Percentiles rank a stretch among this genome's conserved stretches.
Evolutionary conservation across 2,797 vertebrate species (phyloP).

Genomic region (Pygocentrus nattereri): DNA sequence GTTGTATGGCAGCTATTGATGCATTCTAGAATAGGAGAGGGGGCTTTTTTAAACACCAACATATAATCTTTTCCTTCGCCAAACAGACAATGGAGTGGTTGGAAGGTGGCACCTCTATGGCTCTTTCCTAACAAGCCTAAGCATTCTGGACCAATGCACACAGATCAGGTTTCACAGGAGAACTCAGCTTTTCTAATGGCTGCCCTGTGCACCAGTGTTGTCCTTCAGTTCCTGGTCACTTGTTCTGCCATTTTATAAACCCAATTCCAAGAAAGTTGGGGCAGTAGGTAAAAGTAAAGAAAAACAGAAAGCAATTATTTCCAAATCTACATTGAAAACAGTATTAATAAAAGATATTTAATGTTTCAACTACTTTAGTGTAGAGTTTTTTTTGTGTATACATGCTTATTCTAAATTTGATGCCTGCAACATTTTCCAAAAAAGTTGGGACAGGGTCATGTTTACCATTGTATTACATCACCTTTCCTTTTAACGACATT

Average conservation of each 20-base stretch:
- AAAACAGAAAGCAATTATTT: no score
- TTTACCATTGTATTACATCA: no score
- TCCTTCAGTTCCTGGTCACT: not conserved
- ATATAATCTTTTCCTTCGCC: constrained; percentile 77
- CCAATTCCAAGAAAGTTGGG: no score
- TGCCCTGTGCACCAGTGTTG: constrained; percentile 46
- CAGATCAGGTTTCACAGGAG: constrained; percentile 73
- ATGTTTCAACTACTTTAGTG: no score
- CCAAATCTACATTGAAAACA: not conserved
- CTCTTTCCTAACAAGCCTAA: constrained; percentile 66
- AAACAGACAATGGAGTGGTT: constrained; percentile 72
- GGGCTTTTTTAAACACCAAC: constrained; percentile 70
- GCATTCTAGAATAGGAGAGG: constrained; percentile 47
- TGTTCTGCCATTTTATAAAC: constrained; percentile 55
- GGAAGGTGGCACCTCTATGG: constrained; percentile 75
- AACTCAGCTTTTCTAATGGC: constrained; percentile 57
- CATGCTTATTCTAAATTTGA: no score
- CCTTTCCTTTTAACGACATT: no score
- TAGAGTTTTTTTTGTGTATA: no score
- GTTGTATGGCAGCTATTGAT: constrained; percentile 71
- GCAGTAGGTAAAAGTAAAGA: no score
- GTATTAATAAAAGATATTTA: no score
- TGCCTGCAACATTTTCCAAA: no score
- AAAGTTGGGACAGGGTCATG: no score
- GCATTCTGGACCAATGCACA: constrained; percentile 63